A percentile compares a stretch with the other conserved stretches of the same genome.
These are phyloP conservation scores for Xanthostigma xanthostigma DNA, from an alignment of 2,888 invertebrate species.

Conservation along the genomic window DNA sequence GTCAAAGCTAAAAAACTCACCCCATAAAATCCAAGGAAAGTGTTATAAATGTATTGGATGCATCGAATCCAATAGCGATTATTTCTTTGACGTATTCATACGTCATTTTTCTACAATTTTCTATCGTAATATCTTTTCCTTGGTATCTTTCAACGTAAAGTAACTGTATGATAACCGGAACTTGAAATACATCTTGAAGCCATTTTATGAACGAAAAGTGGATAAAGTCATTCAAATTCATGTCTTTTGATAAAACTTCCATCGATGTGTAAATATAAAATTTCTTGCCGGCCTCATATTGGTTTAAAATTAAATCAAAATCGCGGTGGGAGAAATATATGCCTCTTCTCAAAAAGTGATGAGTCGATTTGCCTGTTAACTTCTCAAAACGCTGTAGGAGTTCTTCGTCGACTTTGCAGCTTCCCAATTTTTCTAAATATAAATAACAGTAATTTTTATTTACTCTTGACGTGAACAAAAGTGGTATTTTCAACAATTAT, in stretches of 20 bases:
- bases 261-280: constrained; percentile 96
- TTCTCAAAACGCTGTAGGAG: constrained; percentile 74
- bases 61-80: constrained; percentile 89
- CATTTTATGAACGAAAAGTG: constrained; percentile 95
- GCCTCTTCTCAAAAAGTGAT: constrained; percentile 79
- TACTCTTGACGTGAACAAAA: too few species aligned
- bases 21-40: constrained; percentile 89
- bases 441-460: too few species aligned
- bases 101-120: constrained; percentile 72
- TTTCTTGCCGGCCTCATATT: constrained; percentile 78
- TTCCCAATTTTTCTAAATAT: constrained; percentile 81
- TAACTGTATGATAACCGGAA: constrained; percentile 89
- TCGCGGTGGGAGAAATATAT: constrained; percentile 98
- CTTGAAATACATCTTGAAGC: constrained; percentile 93
- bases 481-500: too few species aligned
- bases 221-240: constrained; percentile 95
- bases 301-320: constrained; percentile 67
- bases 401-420: constrained; percentile 75
- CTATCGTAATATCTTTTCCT: constrained; percentile 88
- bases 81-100: constrained; percentile 94
- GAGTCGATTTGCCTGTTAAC: constrained; percentile 71
- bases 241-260: constrained; percentile 87
- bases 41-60: constrained; percentile 92
- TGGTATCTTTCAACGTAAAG: constrained; percentile 97
- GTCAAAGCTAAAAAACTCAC: too few species aligned